These are phyloP conservation scores for Watsonalla binaria DNA, from an alignment of 2,888 invertebrate genomes.

Conservation along the genomic window DNA sequence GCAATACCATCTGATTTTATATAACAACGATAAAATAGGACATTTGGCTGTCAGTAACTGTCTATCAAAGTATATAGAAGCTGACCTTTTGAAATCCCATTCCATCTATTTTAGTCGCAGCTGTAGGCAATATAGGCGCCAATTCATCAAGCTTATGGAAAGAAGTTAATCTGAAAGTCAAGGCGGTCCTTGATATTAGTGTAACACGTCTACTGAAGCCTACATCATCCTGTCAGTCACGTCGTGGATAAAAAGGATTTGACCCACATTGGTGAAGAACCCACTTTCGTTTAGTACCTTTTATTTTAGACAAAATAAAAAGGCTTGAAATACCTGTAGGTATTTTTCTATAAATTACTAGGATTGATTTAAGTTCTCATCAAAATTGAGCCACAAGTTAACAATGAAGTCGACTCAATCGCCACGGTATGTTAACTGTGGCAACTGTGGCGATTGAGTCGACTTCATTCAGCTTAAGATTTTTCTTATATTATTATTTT, in stretches of 20 bases:
- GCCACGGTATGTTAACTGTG: too few species aligned
- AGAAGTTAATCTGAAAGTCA: constrained; percentile 11
- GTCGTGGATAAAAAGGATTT: constrained; percentile 9
- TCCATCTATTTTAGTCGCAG: neutral
- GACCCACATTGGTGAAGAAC: constrained; percentile 11
- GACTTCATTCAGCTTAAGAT: too few species aligned
- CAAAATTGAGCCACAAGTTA: too few species aligned
- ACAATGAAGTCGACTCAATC: too few species aligned
- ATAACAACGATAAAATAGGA: neutral
- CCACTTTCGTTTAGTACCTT: constrained; percentile 5
- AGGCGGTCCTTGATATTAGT: constrained; percentile 6
- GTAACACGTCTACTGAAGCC: constrained; percentile 5
- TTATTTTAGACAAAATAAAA: constrained; percentile 7
- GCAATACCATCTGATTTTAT: neutral
- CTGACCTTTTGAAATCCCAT: neutral
- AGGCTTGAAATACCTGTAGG: constrained; percentile 3
- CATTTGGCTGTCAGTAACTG: neutral
- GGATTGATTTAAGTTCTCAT: too few species aligned
- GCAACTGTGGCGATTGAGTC: too few species aligned
- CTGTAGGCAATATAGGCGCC: neutral
- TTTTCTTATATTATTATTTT: too few species aligned
- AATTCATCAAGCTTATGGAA: constrained; percentile 8
- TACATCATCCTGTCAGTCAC: constrained; percentile 15
- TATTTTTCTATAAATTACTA: neutral
- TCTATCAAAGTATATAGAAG: neutral